Evolutionary conservation across 1,140 invertebrate genomes (phyloP).

Genomic region (Anoplolepis gracilipes): DNA sequence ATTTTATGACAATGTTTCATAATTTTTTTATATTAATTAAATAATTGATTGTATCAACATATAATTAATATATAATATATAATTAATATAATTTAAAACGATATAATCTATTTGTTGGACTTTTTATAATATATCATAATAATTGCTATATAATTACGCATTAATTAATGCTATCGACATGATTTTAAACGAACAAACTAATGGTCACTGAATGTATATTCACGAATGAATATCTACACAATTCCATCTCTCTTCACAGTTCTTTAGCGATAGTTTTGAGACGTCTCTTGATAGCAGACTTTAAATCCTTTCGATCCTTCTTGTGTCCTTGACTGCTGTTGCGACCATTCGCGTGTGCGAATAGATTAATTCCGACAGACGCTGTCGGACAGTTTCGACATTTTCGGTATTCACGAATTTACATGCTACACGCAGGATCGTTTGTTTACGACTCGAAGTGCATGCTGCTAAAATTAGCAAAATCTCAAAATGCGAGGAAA

Average conservation of each 20-base stretch:
- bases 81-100: neutral
- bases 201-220: neutral
- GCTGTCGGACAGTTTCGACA: neutral
- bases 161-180: neutral
- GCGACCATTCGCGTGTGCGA: slow-evolving; percentile 35
- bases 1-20: neutral
- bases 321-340: slow-evolving; percentile 41
- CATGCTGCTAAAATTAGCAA: slow-evolving; percentile 42
- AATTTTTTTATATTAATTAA: neutral
- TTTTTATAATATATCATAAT: neutral
- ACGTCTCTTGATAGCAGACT: neutral
- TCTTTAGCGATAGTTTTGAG: neutral
- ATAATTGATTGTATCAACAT: no score
- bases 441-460: slow-evolving; percentile 34
- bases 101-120: neutral
- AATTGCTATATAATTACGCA: no score
- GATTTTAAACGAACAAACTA: neutral
- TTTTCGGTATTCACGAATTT: slow-evolving; percentile 41
- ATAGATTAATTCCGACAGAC: slow-evolving; percentile 50
- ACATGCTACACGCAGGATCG: slow-evolving; percentile 3
- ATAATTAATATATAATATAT: neutral
- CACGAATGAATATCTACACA: neutral
- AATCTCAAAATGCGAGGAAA: slow-evolving; percentile 4
- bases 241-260: neutral
- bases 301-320: slow-evolving; percentile 37